These are phyloP conservation scores for Eilema caniola DNA, from an alignment of 2,888 invertebrate species.

Conservation along the genomic window DNA sequence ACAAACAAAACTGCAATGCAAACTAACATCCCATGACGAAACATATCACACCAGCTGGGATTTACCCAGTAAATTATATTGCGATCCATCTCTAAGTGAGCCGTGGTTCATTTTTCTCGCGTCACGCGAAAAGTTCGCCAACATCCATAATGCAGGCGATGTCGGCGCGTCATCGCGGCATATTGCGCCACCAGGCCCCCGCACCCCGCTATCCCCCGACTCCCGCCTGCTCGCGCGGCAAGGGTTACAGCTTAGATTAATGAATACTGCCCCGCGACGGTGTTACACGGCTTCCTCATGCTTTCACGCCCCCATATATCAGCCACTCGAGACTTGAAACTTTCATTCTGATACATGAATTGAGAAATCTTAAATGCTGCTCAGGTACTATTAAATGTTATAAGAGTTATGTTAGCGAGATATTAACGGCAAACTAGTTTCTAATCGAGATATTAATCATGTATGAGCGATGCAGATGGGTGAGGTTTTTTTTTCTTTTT, in stretches of 20 bases:
- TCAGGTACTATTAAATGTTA: neutral
- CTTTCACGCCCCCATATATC: conserved; percentile 53
- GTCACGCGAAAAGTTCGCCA: conserved; percentile 79
- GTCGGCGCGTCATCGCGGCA: conserved; percentile 85
- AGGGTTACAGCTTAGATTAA: conserved; percentile 77
- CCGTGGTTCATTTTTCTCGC: conserved; percentile 85
- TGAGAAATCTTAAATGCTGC: conserved; percentile 34
- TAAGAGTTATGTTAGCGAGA: neutral
- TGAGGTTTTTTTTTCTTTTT: too few relatives aligned
- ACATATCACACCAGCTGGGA: conserved; percentile 35
- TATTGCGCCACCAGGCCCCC: conserved; percentile 65
- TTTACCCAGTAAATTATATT: conserved; percentile 72
- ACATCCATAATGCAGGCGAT: conserved; percentile 84
- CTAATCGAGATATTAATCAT: too few relatives aligned
- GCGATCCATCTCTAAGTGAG: conserved; percentile 73
- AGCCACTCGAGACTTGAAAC: conserved; percentile 47
- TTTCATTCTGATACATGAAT: conserved; percentile 36
- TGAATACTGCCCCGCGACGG: conserved; percentile 60
- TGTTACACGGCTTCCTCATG: conserved; percentile 49
- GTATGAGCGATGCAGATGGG: too few relatives aligned
- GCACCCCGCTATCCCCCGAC: conserved; percentile 32
- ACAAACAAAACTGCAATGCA: conserved; percentile 14
- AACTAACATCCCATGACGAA: conserved; percentile 22
- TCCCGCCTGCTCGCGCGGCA: conserved; percentile 50
- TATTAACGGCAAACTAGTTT: neutral